These are phyloP conservation scores for Cyclargus thomasi DNA, from an alignment of 1,140 invertebrate genomes.

Conservation along the genomic window DNA sequence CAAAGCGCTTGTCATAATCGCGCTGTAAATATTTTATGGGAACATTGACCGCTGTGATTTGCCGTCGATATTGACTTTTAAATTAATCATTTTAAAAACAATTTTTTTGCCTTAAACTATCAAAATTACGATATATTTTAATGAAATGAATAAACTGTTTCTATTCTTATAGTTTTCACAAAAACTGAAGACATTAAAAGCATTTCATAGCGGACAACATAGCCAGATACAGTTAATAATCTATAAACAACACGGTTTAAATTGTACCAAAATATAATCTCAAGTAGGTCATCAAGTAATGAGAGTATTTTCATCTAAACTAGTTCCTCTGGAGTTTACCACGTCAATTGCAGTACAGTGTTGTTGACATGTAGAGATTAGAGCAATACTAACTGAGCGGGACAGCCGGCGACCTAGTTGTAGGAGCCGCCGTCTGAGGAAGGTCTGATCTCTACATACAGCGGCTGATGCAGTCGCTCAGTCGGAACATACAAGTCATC, in stretches of 20 bases:
- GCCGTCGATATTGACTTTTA: not conserved
- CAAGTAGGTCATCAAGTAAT: too few species aligned
- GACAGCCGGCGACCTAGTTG: not conserved
- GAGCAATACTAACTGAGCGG: not conserved
- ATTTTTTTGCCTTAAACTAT: not conserved
- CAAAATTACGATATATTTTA: not conserved
- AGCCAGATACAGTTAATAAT: too few species aligned
- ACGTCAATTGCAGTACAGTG: not conserved
- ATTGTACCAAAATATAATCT: too few species aligned
- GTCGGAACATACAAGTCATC: not conserved
- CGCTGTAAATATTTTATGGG: slow-evolving; percentile 11
- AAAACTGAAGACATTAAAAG: too few species aligned
- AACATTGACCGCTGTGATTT: not conserved
- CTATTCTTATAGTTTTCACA: not conserved
- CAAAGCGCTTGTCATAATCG: not conserved
- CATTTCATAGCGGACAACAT: too few species aligned
- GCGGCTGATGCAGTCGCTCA: not conserved
- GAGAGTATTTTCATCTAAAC: not conserved
- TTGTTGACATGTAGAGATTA: not conserved
- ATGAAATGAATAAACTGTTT: not conserved
- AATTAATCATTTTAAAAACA: not conserved
- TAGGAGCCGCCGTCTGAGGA: not conserved
- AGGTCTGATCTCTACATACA: not conserved
- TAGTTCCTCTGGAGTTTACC: not conserved
- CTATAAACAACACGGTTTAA: too few species aligned